Percentiles rank a stretch among this genome's conserved stretches.
phyloP scores from a whole-genome alignment of 2,888 invertebrate genomes.

The Tupiocoris notatus region DNA sequence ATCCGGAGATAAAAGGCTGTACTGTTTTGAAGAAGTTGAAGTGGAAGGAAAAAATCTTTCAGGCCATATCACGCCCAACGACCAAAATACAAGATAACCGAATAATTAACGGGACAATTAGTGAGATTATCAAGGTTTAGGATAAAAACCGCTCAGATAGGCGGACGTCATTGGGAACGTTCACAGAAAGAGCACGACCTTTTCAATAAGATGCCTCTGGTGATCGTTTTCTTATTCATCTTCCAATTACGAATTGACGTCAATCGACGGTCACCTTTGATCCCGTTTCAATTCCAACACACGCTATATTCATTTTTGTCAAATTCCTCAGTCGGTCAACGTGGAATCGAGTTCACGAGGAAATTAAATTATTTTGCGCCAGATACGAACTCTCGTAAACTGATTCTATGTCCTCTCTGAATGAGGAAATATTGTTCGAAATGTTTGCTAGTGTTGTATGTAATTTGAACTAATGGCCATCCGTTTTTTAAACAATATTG shows the following conservation, averaged over 20 bases:
- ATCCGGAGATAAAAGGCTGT: neutral
- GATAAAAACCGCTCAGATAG: constrained; percentile 16
- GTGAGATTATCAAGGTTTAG: constrained; percentile 26
- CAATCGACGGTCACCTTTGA: neutral
- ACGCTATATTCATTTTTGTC: neutral
- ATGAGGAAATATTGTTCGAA: too few species aligned
- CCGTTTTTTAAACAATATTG: too few species aligned
- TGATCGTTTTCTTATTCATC: neutral
- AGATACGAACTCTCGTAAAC: too few species aligned
- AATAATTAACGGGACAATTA: constrained; percentile 34
- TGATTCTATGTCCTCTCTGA: too few species aligned
- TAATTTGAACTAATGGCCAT: too few species aligned
- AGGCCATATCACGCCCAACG: neutral
- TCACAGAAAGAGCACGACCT: constrained; percentile 30
- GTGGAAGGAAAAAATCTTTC: neutral
- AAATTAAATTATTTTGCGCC: too few species aligned
- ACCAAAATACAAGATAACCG: constrained; percentile 5
- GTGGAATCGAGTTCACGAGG: too few species aligned
- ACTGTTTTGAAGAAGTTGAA: neutral
- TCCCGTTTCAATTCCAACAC: neutral
- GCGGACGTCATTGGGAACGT: neutral
- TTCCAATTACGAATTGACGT: neutral
- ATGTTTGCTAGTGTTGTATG: too few species aligned
- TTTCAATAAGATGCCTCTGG: neutral
- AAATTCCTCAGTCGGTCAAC: too few species aligned